Evolutionary conservation across 2,797 vertebrate genomes (phyloP), one percentile per base, ranked within the genome.

Genomic region (Phrynocephalus guinanensis): DNA sequence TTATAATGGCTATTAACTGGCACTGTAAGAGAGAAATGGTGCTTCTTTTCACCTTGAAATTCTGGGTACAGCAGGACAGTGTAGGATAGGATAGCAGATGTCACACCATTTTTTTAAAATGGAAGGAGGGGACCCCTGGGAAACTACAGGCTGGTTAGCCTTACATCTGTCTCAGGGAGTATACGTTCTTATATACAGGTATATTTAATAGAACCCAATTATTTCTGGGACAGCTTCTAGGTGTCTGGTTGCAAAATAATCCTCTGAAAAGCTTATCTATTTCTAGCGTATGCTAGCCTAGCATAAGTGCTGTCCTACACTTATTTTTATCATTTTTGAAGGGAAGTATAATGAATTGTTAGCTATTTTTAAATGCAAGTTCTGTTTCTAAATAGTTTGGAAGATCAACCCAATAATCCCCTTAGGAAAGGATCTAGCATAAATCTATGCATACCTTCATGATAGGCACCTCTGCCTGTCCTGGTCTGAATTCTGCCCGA

Each of bases 401-500:
- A 76, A 3, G 9, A 72, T 6, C 1, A 63, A 0, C 0, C 2
- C 4, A 1, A 2, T n/a, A 3, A 0, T 38, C 0, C 5, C 86
- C 38, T 82, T 60, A 68, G 77, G 67, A 33, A 73, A 71, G 6
- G 3, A 82, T 15, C 3, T 71, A 82, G 1, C 38, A 8, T 1
- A 44, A 28, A 50, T 13, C 15, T 63, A 63, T 9, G 15, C n/a
- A n/a, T 96, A 97, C 97, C 96, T 97, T 97, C 97, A 97, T 97
- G 88, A 97, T 93, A 18, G 97, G 97, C 22, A 96, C 56, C 0
- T 79, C 96, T 15, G 96, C 96, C 85, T 97, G 97, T 30, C 95
- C 97, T 10, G 97, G 94, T 66, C 88, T 95, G 93, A 97, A 97
- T 91, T 97, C 97, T 0, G 97, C 97, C 33, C 97, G 95, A 90